Evolutionary conservation across 2,797 vertebrate genomes (phyloP).

Genomic region (Mormyrus hasselquistii): DNA sequence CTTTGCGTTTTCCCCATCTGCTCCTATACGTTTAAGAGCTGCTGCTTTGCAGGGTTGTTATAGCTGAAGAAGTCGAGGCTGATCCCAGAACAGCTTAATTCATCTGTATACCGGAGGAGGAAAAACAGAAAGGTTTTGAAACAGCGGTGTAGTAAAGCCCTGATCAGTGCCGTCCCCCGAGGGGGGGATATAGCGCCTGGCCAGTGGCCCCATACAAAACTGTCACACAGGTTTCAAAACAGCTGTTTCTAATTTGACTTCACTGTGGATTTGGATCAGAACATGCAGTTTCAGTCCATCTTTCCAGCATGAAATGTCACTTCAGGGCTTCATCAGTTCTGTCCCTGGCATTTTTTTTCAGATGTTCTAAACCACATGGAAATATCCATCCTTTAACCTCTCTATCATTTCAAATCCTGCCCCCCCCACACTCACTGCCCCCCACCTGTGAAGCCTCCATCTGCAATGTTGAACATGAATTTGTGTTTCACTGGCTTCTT

Average conservation of each 20-base stretch:
- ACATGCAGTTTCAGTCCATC: background rate
- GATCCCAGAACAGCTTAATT: background rate
- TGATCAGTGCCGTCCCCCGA: background rate
- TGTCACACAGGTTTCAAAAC: background rate
- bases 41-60: background rate
- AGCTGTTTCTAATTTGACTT: background rate
- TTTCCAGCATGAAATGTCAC: background rate
- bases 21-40: background rate
- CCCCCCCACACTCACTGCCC: background rate
- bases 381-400: background rate
- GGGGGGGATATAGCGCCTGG: background rate
- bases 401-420: background rate
- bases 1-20: background rate
- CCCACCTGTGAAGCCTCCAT: conserved; percentile 95
- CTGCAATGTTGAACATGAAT: conserved; percentile 99
- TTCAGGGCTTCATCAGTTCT: background rate
- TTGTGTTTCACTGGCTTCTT: conserved; percentile 84
- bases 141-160: background rate
- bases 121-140: background rate
- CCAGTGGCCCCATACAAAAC: background rate
- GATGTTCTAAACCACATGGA: background rate
- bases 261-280: background rate
- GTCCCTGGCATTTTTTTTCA: background rate
- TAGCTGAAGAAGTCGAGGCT: background rate
- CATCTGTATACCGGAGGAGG: background rate